phyloP scores from a whole-genome alignment of 2,888 invertebrate genomes.

The Dichetophora obliterata region DNA sequence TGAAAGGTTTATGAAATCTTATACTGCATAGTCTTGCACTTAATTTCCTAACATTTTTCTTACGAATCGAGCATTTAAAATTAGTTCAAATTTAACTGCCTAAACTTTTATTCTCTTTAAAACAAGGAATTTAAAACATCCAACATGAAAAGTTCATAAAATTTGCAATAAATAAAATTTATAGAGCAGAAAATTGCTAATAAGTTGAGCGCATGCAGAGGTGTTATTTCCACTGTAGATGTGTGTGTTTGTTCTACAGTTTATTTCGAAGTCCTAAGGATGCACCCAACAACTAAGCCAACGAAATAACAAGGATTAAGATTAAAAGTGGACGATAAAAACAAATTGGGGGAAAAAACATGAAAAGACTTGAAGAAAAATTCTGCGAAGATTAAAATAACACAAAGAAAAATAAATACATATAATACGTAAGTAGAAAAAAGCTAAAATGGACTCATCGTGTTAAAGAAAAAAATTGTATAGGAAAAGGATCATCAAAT shows the following conservation, averaged over 20 bases:
- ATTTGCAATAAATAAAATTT: slow-evolving; percentile 60
- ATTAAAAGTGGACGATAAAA: neutral
- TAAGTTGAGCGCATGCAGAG: slow-evolving; percentile 51
- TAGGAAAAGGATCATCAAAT: too few species aligned
- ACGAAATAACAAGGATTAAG: neutral
- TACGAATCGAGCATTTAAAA: too few species aligned
- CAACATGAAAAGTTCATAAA: slow-evolving; percentile 42
- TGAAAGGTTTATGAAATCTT: too few species aligned
- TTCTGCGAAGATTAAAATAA: neutral
- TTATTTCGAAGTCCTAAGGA: neutral
- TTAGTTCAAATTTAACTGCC: too few species aligned
- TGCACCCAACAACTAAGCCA: neutral
- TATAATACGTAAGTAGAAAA: neutral
- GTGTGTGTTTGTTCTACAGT: neutral
- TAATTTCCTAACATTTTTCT: too few species aligned
- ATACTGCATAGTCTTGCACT: too few species aligned
- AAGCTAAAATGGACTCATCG: too few species aligned
- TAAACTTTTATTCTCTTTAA: too few species aligned
- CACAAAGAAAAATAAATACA: neutral
- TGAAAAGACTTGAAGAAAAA: neutral
- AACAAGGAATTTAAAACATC: neutral
- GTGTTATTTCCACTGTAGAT: neutral
- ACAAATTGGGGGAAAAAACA: neutral
- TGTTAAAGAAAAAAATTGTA: neutral
- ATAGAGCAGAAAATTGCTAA: slow-evolving; percentile 63